These are phyloP conservation scores for Chrysotoxum bicinctum DNA, from an alignment of 2,888 invertebrate genomes.

Conservation along the genomic window DNA sequence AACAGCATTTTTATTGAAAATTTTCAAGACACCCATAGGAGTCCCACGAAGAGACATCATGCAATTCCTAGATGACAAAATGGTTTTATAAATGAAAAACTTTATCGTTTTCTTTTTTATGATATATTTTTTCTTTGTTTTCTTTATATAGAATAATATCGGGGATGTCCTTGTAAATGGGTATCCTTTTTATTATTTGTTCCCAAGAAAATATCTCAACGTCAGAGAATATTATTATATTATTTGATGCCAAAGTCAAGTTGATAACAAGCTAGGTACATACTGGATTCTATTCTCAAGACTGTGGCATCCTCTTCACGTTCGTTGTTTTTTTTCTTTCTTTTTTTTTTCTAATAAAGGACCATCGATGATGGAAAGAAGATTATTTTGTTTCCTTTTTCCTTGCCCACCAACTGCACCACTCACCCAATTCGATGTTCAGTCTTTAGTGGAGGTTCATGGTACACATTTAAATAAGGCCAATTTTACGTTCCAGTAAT, in stretches of 20 bases:
- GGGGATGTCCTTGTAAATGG: background rate
- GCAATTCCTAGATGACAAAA: slow-evolving; percentile 9
- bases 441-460: background rate
- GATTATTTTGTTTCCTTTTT: slow-evolving; percentile 22
- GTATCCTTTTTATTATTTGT: slow-evolving; percentile 13
- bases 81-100: slow-evolving; percentile 9
- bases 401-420: background rate
- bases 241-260: slow-evolving; percentile 58
- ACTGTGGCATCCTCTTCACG: slow-evolving; percentile 10
- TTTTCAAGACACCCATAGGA: background rate
- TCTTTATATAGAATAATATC: background rate
- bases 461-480: slow-evolving; percentile 32
- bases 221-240: slow-evolving; percentile 46
- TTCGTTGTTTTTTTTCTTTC: too few relatives aligned
- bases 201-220: slow-evolving; percentile 27
- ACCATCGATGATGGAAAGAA: slow-evolving; percentile 10
- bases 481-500: slow-evolving; percentile 60
- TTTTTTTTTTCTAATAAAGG: background rate
- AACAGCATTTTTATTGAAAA: background rate
- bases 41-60: background rate
- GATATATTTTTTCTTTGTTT: background rate
- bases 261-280: slow-evolving; percentile 13
- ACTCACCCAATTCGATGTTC: background rate
- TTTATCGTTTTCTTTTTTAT: background rate
- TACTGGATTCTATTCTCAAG: slow-evolving; percentile 32